Evolutionary conservation across 2,113 vertebrate genomes (phyloP), one percentile per base, ranked within the genome.

Genomic region (Protomyctophum bolini): DNA sequence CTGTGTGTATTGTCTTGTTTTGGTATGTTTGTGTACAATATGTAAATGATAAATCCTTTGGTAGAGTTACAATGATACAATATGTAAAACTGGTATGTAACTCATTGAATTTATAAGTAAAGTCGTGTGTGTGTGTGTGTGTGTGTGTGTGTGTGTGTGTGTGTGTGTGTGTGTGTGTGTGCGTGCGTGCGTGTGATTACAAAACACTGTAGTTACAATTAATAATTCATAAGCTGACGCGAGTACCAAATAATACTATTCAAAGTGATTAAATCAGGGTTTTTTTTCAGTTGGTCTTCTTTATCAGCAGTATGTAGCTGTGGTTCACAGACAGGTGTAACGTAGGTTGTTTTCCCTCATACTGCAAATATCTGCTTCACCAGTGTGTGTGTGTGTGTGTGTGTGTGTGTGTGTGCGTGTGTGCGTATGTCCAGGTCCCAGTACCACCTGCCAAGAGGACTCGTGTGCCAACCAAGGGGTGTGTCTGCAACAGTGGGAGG

Each of bases 401-500:
- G 8, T 58, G 8, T 29, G 14, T 1, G 28, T 33, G 15, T 29
- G 28, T 58, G 21, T 28, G 14, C 29, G 57, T 58, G 57, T 58
- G 57, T 58, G 57, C 73, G 88, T 73, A 63, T 79, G 69, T 15
- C 65, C 83, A 98, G 97, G 97, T 41, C 97, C 97, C 64, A 98
- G 97, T 87, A 98, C 97, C 0, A 98, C 96, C 0, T 99, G 98
- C 86, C 97, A 99, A 77, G 98, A 99, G 82, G 97, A 99, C 81
- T 99, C 97, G 0, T 99, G 98, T 60, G 95, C 96, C n/a, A 99
- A 99, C 89, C 97, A 98, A 88, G 98, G 98, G 0, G 96, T 98
- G 79, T 99, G 98, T 87, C 90, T 99, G 0, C 98, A 99, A 91
- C 97, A 98, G 75, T 99, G 98, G 98, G 97, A 99, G 48, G 97